phyloP scores from a whole-genome alignment of 2,888 invertebrate species.

The Cosmia trapezina region DNA sequence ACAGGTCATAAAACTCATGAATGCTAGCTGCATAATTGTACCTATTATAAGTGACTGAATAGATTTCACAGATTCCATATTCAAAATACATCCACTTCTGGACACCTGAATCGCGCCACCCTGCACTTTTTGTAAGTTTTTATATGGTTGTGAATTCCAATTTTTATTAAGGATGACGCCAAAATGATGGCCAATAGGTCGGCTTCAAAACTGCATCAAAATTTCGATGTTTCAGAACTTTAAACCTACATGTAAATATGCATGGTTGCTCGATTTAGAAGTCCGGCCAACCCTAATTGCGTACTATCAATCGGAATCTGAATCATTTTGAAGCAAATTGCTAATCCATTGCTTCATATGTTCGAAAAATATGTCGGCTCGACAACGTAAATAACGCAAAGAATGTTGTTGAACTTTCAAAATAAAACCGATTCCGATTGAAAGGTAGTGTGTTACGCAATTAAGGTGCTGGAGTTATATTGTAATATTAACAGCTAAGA shows the following conservation, averaged over 20 bases:
- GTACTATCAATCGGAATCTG: too few species aligned
- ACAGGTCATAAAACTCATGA: background rate
- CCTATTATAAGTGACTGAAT: too few species aligned
- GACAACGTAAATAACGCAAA: background rate
- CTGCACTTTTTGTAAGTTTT: background rate
- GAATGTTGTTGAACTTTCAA: too few species aligned
- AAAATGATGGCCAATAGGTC: background rate
- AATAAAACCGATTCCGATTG: too few species aligned
- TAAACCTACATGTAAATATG: background rate
- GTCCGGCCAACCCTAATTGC: background rate
- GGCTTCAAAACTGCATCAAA: too few species aligned
- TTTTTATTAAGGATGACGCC: background rate
- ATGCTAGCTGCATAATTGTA: conserved; percentile 3
- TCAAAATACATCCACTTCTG: background rate
- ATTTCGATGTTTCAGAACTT: background rate
- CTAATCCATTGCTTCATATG: too few species aligned
- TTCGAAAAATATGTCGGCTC: too few species aligned
- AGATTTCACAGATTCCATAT: background rate
- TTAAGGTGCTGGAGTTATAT: background rate
- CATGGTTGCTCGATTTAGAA: background rate
- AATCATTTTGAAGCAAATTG: too few species aligned
- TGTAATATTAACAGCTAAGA: background rate
- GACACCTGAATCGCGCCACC: background rate
- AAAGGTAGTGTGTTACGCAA: too few species aligned
- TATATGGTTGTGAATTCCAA: background rate